These are phyloP conservation scores for Enteromius radiatus DNA, from an alignment of 2,797 vertebrate species.

Conservation along the genomic window DNA sequence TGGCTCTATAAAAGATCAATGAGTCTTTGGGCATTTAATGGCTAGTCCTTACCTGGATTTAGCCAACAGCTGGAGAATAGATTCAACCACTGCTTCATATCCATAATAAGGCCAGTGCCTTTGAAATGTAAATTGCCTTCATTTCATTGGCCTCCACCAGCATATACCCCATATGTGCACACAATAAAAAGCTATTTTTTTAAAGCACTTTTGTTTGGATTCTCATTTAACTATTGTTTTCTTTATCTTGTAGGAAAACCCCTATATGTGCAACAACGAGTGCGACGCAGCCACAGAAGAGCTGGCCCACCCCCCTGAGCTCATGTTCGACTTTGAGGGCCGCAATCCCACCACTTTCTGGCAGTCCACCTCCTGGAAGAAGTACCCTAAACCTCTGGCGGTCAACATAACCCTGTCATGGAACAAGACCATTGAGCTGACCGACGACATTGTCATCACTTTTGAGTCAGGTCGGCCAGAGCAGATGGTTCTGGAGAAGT, in stretches of 20 bases:
- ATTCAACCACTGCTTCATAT: slow-evolving; percentile 34
- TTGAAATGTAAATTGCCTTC: slow-evolving; percentile 26
- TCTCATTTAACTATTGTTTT: slow-evolving; percentile 52
- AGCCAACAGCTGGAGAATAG: slow-evolving; percentile 43
- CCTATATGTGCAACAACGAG: slow-evolving; percentile 99
- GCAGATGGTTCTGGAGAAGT: slow-evolving; percentile 98
- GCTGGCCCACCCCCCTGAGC: slow-evolving; percentile 91
- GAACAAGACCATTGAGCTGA: slow-evolving; percentile 99
- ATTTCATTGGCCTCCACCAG: slow-evolving; percentile 24
- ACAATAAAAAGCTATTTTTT: slow-evolving; percentile 22
- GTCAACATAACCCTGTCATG: slow-evolving; percentile 97
- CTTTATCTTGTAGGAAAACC: slow-evolving; percentile 86
- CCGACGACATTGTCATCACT: slow-evolving; percentile 95
- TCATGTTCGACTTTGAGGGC: slow-evolving; percentile 98
- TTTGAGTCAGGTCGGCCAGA: slow-evolving; percentile 97
- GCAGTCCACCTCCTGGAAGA: slow-evolving; percentile 97
- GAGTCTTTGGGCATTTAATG: slow-evolving; percentile 37
- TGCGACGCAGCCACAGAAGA: slow-evolving; percentile 94
- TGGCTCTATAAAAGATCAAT: slow-evolving; percentile 54
- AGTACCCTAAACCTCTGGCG: slow-evolving; percentile 90
- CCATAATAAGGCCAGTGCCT: slow-evolving; percentile 27
- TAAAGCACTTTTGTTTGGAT: slow-evolving; percentile 23
- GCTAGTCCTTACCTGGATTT: slow-evolving; percentile 48
- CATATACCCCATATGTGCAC: slow-evolving; percentile 16
- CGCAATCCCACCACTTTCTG: slow-evolving; percentile 97